Evolutionary conservation across 2,113 vertebrate species (phyloP), one percentile per base, ranked within the genome.

Genomic region (Petroica traversi): DNA sequence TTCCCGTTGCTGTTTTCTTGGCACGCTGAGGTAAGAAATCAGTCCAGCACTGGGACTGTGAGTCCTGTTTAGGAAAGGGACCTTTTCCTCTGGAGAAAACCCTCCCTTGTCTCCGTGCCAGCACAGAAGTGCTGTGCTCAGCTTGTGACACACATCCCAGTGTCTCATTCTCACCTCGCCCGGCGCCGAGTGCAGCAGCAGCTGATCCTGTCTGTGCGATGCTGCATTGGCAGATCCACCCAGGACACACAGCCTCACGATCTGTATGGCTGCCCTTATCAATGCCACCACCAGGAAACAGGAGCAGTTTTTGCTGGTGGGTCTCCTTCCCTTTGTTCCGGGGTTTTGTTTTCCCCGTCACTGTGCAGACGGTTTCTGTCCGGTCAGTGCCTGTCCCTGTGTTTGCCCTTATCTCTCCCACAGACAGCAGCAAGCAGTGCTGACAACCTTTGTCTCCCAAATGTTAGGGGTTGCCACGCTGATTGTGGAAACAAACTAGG

Each of bases 391-490:
- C 87, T 34, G 46, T 76, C 88, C 76, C 76, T 19, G 31, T 28
- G 73, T 63, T 69, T 40, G 40, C 43, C 2, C 29, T 92, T 83
- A 62, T 25, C 87, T 84, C 9, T 1, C 74, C 81, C 5, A 0
- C 85, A 38, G 63, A 49, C 40, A 74, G 59, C 25, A 0, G 54
- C 2, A 2, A 29, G 66, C 2, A 0, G 52, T 0, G 0, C 88
- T 34, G 63, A 45, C 1, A 9, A 34, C 85, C 78, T 93, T 83
- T 77, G 55, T 48, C 33, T 93, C 71, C 67, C 38, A n/a, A 4
- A 49, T 57, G 8, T 24, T 26, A 3, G 2, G 15, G 58, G 40
- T 51, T 91, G 55, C 73, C 57, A 59, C 20, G 2, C 2, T 76
- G 79, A 51, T 36, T 67, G 74, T 72, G 68, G 64, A 57, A 82